These are phyloP conservation scores for Tachina grossa DNA, from an alignment of 2,888 invertebrate species.

Conservation along the genomic window DNA sequence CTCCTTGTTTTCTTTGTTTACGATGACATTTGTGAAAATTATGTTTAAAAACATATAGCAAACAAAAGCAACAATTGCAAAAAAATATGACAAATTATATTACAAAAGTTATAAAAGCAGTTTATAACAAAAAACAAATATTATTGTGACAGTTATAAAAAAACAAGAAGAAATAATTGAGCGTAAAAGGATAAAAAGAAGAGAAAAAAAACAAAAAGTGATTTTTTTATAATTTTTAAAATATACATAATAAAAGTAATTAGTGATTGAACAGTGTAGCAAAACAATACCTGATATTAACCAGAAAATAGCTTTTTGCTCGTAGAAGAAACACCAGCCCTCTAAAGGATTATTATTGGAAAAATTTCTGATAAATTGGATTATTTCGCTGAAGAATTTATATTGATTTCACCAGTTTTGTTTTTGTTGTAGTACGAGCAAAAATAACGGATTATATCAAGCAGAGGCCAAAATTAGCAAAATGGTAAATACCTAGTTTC, in stretches of 20 bases:
- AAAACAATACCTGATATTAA: not conserved
- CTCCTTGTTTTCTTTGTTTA: constrained; percentile 31
- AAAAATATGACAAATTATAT: constrained; percentile 49
- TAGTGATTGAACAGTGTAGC: constrained; percentile 21
- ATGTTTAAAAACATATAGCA: constrained; percentile 32
- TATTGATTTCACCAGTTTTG: constrained; percentile 4
- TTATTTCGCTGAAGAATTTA: constrained; percentile 41
- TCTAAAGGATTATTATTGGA: constrained; percentile 31
- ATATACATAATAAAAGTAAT: constrained; percentile 4
- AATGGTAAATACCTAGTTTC: constrained; percentile 76
- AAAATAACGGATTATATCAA: constrained; percentile 64
- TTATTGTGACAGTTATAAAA: constrained; percentile 36
- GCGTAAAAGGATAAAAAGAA: not conserved
- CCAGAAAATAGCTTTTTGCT: not conserved
- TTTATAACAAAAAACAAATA: constrained; percentile 54
- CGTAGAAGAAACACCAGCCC: constrained; percentile 2
- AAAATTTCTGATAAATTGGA: constrained; percentile 23
- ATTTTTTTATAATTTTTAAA: not conserved
- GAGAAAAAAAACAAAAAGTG: not conserved
- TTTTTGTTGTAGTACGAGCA: constrained; percentile 41
- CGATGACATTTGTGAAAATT: constrained; percentile 50
- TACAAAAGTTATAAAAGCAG: constrained; percentile 49
- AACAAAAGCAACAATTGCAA: constrained; percentile 26
- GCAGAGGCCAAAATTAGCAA: constrained; percentile 70
- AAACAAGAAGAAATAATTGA: constrained; percentile 16